A percentile compares a stretch with the other conserved stretches of the same genome.
These are phyloP conservation scores for Caenorhabditis afra DNA, from an alignment of 2,888 invertebrate genomes.

Conservation along the genomic window DNA sequence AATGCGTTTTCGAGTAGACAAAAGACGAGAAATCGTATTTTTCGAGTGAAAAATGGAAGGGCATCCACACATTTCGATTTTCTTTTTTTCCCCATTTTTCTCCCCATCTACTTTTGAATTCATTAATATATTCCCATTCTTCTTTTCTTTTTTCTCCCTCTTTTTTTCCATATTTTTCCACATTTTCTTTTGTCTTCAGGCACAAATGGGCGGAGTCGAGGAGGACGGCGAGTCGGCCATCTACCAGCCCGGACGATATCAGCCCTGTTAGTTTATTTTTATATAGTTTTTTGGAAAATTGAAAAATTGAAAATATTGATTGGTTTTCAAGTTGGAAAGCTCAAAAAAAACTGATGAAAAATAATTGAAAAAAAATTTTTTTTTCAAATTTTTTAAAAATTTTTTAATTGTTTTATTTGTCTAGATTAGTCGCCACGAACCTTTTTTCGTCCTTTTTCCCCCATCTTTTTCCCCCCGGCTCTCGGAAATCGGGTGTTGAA, in stretches of 20 bases:
- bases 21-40: neutral
- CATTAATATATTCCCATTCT: conserved; percentile 8
- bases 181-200: neutral
- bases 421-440: too few species aligned
- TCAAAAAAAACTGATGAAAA: too few species aligned
- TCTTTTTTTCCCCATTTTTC: neutral
- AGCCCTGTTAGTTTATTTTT: conserved; percentile 62
- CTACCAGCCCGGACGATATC: conserved; percentile 61
- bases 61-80: neutral
- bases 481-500: conserved; percentile 50
- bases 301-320: too few species aligned
- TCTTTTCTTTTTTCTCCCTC: neutral
- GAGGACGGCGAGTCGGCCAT: conserved; percentile 47
- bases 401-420: neutral
- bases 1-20: too few species aligned
- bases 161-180: neutral
- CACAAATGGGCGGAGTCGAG: too few species aligned
- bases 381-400: neutral
- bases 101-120: neutral
- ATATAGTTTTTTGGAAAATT: neutral
- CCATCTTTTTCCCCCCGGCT: conserved; percentile 6
- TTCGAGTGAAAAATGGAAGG: neutral
- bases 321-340: too few species aligned
- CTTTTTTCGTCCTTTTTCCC: neutral
- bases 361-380: conserved; percentile 1